Conservation (phyloP, 2,888 invertebrate genomes). For the Rhamnusium bicolor region DNA sequence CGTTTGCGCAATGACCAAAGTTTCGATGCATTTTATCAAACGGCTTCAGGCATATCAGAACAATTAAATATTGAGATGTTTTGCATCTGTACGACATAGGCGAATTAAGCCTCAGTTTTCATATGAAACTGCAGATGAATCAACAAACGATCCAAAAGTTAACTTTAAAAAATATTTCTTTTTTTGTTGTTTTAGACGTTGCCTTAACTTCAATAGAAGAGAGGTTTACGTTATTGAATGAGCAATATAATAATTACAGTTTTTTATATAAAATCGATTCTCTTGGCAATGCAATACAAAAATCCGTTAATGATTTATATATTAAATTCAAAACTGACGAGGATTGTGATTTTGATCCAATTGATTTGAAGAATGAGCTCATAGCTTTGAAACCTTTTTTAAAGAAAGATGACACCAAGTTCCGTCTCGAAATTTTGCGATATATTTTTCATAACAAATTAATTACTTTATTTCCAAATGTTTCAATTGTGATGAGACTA, state of each 20-base stretch:
- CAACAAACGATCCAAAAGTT: slow-evolving; percentile 1
- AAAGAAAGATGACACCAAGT: background rate
- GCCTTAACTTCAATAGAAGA: background rate
- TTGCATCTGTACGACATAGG: background rate
- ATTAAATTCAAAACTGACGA: slow-evolving; percentile 1
- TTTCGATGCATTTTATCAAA: slow-evolving; percentile 1
- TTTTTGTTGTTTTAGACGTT: background rate
- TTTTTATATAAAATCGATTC: background rate
- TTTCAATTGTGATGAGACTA: background rate
- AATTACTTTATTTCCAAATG: background rate
- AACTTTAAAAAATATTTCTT: background rate
- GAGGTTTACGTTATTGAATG: background rate
- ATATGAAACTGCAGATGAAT: background rate
- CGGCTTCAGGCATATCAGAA: background rate
- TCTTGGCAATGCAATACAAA: background rate
- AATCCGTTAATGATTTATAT: background rate
- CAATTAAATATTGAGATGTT: background rate
- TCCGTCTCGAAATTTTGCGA: background rate
- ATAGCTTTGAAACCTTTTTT: slow-evolving; percentile 1
- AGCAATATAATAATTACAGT: background rate
- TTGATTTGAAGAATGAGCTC: background rate
- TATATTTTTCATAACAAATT: slow-evolving; percentile 1
- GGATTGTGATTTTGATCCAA: background rate
- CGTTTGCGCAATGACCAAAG: background rate
- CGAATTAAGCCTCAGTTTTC: background rate